Conservation (phyloP, 2,797 vertebrate species). For the Rallus crepitans region DNA sequence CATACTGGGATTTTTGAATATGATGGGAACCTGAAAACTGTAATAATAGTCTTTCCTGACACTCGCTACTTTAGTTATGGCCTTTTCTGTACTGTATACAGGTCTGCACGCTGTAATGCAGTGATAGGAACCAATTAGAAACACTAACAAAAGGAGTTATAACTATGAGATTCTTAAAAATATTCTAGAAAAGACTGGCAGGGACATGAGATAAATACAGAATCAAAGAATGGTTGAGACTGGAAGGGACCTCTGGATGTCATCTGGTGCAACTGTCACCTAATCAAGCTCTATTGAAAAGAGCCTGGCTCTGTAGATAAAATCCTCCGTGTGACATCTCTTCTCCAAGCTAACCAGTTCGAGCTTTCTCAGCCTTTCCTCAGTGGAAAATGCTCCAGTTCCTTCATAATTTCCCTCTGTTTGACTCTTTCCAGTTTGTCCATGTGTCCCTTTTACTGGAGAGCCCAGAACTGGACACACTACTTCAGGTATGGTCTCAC, state of each 20-base stretch:
- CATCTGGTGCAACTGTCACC: neutral
- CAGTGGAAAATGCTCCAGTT: neutral
- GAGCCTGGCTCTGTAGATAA: neutral
- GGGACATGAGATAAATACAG: neutral
- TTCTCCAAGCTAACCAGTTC: neutral
- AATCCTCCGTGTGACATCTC: neutral
- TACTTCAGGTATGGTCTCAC: neutral
- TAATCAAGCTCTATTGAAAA: neutral
- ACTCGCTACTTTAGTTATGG: neutral
- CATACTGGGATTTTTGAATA: neutral
- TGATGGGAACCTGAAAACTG: neutral
- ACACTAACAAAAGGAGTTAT: neutral
- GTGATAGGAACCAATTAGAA: neutral
- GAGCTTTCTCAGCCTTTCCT: neutral
- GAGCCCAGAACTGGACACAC: neutral
- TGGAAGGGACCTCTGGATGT: neutral
- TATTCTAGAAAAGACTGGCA: neutral
- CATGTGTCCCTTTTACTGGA: neutral
- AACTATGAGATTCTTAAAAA: neutral
- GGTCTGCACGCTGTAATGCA: neutral
- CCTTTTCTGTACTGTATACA: neutral
- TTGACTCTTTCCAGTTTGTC: neutral
- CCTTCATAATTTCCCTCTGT: neutral
- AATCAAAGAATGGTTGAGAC: neutral
- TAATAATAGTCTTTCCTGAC: neutral